A percentile compares a stretch with the other conserved stretches of the same genome.
phyloP scores from a whole-genome alignment of 1,140 invertebrate species.

The Macrocentrus cingulum region DNA sequence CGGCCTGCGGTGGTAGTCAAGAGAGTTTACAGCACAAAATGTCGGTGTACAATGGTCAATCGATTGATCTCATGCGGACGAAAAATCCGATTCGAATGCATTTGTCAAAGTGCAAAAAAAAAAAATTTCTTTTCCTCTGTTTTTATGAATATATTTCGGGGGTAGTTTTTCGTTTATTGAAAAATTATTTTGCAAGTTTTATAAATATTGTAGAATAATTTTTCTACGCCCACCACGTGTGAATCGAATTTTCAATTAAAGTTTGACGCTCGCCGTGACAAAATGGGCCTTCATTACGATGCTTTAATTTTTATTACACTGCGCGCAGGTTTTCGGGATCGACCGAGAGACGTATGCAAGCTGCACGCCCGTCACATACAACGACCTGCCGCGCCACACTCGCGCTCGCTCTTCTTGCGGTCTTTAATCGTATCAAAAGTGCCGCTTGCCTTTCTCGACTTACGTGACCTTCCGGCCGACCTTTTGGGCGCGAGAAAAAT shows the following conservation, averaged over 20 bases:
- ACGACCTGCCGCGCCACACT: background rate
- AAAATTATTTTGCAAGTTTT: background rate
- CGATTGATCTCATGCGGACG: background rate
- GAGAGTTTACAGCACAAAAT: constrained; percentile 2
- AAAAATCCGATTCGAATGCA: constrained; percentile 5
- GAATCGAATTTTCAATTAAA: constrained; percentile 44
- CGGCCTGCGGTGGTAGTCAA: constrained; percentile 14
- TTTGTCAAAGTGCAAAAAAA: constrained; percentile 10
- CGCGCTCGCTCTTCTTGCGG: background rate
- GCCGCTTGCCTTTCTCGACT: constrained; percentile 14
- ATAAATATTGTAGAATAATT: background rate
- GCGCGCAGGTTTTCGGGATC: background rate
- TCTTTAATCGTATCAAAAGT: constrained; percentile 23
- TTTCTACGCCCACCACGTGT: constrained; percentile 24
- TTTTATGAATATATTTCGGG: too few relatives aligned
- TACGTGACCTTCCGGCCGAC: constrained; percentile 17
- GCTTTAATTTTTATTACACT: constrained; percentile 37
- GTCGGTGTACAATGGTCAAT: constrained; percentile 2
- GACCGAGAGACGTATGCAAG: background rate
- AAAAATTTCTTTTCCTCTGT: background rate
- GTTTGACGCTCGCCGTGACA: constrained; percentile 36
- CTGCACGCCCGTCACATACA: too few relatives aligned
- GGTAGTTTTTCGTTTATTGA: too few relatives aligned
- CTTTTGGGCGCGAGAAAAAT: background rate
- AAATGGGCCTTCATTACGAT: constrained; percentile 40